A percentile compares a stretch with the other conserved stretches of the same genome.
Evolutionary conservation across 2,113 vertebrate species (phyloP).

Genomic region (Carlito syrichta): DNA sequence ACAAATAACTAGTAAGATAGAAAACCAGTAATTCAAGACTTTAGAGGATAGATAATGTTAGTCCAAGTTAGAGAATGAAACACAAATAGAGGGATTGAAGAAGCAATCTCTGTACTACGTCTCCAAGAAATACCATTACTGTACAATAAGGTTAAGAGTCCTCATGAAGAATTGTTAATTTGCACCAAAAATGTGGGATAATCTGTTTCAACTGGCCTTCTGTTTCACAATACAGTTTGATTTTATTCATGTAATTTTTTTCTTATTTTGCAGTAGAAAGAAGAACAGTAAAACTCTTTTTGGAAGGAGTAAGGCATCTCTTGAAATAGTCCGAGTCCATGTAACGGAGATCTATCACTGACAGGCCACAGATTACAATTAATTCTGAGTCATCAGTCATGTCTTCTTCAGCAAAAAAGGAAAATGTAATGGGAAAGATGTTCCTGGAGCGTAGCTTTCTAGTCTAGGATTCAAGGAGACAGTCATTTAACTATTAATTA

Average conservation of each 20-base stretch:
- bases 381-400: conserved; percentile 65
- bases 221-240: neutral
- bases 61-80: neutral
- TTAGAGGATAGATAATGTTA: neutral
- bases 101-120: neutral
- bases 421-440: conserved; percentile 40
- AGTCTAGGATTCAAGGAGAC: conserved; percentile 43
- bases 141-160: neutral
- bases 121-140: neutral
- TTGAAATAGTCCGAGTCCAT: neutral
- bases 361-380: conserved; percentile 54
- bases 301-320: neutral
- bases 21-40: neutral
- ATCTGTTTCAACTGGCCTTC: neutral
- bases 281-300: neutral
- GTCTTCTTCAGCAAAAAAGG: conserved; percentile 39
- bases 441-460: conserved; percentile 30
- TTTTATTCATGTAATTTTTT: neutral
- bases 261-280: neutral
- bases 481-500: conserved; percentile 56
- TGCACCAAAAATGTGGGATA: neutral
- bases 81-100: neutral
- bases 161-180: neutral
- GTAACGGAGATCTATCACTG: conserved; percentile 55
- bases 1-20: neutral